A percentile compares a stretch with the other conserved stretches of the same genome.
phyloP scores from a whole-genome alignment of 2,113 vertebrate species.

The Lepus americanus region DNA sequence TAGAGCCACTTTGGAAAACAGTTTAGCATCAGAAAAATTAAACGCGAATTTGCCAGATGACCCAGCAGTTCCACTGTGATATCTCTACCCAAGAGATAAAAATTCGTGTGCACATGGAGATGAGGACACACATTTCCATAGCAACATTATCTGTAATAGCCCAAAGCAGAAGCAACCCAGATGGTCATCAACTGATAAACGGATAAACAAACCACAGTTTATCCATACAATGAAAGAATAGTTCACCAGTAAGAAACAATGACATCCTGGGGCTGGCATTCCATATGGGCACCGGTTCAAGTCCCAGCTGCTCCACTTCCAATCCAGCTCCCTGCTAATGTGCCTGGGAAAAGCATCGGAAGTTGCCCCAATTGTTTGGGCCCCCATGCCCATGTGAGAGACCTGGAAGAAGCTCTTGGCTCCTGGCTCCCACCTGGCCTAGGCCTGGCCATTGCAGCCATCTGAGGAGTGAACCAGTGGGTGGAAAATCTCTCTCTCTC shows the following conservation, averaged over 20 bases:
- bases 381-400: no score
- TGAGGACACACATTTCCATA: neutral
- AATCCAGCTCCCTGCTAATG: no score
- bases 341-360: no score
- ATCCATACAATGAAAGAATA: neutral
- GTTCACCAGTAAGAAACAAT: neutral
- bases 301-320: no score
- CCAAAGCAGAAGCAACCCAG: neutral
- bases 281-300: no score
- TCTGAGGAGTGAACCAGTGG: no score
- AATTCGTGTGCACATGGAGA: neutral
- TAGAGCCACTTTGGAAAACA: slow-evolving; percentile 33
- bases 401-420: no score
- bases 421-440: no score
- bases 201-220: neutral
- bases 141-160: neutral
- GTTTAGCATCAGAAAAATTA: neutral
- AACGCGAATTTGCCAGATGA: neutral
- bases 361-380: no score
- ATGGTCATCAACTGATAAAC: neutral
- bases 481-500: no score
- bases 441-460: no score
- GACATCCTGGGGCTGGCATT: neutral
- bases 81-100: slow-evolving; percentile 5
- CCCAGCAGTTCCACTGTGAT: neutral